Conservation (phyloP, 2,888 invertebrate species). For the Onchidella celtica region DNA sequence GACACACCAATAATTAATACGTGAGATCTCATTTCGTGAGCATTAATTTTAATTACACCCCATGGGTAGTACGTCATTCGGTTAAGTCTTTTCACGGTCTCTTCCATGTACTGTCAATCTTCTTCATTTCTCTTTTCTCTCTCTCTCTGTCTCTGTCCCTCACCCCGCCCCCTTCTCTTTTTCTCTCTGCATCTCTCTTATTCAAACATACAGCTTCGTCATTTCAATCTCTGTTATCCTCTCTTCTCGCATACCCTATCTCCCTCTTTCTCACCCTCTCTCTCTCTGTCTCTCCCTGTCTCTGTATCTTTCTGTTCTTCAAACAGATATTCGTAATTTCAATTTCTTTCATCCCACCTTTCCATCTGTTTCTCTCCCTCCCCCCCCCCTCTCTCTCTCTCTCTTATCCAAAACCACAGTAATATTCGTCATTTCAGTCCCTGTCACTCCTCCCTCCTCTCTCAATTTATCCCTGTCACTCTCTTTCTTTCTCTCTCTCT, state of each 20-base stretch:
- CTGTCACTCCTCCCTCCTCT: not conserved
- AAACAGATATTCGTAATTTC: not conserved
- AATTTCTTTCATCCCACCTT: not conserved
- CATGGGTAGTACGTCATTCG: no score
- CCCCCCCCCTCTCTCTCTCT: not conserved
- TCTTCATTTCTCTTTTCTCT: not conserved
- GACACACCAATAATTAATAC: no score
- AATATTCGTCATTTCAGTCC: not conserved
- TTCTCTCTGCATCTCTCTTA: slow-evolving; percentile 1
- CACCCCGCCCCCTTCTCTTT: slow-evolving; percentile 12
- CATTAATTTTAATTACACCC: no score
- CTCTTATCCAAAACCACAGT: not conserved
- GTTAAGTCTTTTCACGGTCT: no score
- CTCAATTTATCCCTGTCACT: slow-evolving; percentile 8
- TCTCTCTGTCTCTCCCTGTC: no score
- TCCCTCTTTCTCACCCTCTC: no score
- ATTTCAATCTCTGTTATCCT: slow-evolving; percentile 28
- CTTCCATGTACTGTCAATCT: no score
- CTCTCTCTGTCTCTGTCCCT: not conserved
- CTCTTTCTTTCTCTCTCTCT: not conserved
- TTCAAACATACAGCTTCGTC: not conserved
- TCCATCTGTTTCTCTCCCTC: not conserved
- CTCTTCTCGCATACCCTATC: slow-evolving; percentile 12
- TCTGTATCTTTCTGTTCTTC: not conserved
- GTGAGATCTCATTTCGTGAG: no score